Evolutionary conservation across 2,888 invertebrate genomes (phyloP).

Genomic region (Synanthedon myopaeformis): DNA sequence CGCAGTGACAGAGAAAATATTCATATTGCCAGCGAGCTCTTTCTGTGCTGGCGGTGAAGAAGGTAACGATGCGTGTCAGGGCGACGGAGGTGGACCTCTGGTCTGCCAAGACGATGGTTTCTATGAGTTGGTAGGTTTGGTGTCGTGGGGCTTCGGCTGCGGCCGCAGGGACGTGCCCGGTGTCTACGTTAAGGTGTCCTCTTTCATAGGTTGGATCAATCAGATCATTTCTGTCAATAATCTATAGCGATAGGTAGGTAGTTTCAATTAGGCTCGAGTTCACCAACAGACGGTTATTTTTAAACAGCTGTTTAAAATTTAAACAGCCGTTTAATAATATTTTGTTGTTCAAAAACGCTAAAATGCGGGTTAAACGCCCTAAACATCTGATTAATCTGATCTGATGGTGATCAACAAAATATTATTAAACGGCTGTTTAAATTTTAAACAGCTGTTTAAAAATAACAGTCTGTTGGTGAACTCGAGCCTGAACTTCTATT

Average conservation of each 20-base stretch:
- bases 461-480: too few species aligned
- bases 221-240: conserved; percentile 96
- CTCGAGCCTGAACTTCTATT: too few species aligned
- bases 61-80: conserved; percentile 95
- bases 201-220: conserved; percentile 97
- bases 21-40: conserved; percentile 91
- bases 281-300: too few species aligned
- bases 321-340: too few species aligned
- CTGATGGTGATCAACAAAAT: too few species aligned
- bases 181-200: conserved; percentile 96
- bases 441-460: too few species aligned
- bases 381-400: too few species aligned
- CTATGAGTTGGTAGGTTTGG: conserved; percentile 92
- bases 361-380: too few species aligned
- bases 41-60: conserved; percentile 95
- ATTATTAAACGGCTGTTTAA: too few species aligned
- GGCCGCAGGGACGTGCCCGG: conserved; percentile 94
- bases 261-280: too few species aligned
- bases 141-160: conserved; percentile 96
- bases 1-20: conserved; percentile 94
- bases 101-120: conserved; percentile 94
- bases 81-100: conserved; percentile 93
- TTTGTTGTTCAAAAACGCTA: too few species aligned
- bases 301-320: too few species aligned
- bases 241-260: conserved; percentile 69